phyloP scores from a whole-genome alignment of 2,888 invertebrate genomes.

The Drosophila histrio region DNA sequence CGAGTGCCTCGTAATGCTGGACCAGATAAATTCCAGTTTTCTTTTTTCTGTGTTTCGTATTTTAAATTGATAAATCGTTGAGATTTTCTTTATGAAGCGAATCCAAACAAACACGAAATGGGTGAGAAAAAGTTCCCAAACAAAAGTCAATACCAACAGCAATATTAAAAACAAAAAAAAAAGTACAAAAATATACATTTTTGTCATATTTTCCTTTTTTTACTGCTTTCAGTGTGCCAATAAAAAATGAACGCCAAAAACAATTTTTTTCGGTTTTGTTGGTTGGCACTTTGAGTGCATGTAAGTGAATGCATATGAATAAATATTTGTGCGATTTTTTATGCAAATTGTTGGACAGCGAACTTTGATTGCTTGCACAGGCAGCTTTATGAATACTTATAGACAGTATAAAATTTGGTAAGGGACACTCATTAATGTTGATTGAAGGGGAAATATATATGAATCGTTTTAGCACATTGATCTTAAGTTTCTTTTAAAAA shows the following conservation, averaged over 20 bases:
- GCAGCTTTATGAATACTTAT: slow-evolving; percentile 1
- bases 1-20: slow-evolving; percentile 10
- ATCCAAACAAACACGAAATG: slow-evolving; percentile 43
- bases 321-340: slow-evolving; percentile 61
- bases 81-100: slow-evolving; percentile 66
- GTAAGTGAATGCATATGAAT: slow-evolving; percentile 72
- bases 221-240: slow-evolving; percentile 27
- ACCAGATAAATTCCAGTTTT: slow-evolving; percentile 13
- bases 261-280: slow-evolving; percentile 5
- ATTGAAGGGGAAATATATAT: background rate
- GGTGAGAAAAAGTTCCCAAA: slow-evolving; percentile 49
- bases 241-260: slow-evolving; percentile 62
- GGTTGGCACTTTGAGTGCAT: slow-evolving; percentile 46
- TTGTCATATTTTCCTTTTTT: slow-evolving; percentile 7
- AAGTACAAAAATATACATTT: slow-evolving; percentile 16
- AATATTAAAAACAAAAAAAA: slow-evolving; percentile 17
- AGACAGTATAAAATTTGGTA: background rate
- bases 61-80: slow-evolving; percentile 62
- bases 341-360: slow-evolving; percentile 41
- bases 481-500: background rate
- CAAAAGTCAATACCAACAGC: slow-evolving; percentile 42
- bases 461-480: background rate
- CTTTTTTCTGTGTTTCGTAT: slow-evolving; percentile 19
- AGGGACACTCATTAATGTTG: background rate
- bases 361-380: slow-evolving; percentile 27